phyloP scores from a whole-genome alignment of 2,888 invertebrate genomes.

The Agrochola lychnidis region DNA sequence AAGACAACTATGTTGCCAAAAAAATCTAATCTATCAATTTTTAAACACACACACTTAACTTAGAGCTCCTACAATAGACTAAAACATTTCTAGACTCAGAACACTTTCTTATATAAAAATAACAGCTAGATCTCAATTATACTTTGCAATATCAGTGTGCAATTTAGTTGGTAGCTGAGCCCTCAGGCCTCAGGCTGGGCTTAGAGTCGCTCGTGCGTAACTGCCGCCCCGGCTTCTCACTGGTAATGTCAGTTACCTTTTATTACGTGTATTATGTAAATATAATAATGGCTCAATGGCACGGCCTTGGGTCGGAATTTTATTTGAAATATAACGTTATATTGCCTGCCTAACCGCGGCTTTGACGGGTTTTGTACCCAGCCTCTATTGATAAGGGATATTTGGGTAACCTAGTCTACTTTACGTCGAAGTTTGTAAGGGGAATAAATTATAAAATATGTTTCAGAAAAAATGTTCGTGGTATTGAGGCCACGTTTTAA shows the following conservation, averaged over 20 bases:
- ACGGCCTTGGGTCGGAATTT: constrained; percentile 68
- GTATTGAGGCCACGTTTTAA: constrained; percentile 13
- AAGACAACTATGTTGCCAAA: too few relatives aligned
- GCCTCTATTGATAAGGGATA: constrained; percentile 60
- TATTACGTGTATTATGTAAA: constrained; percentile 74
- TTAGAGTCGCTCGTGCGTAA: constrained; percentile 69
- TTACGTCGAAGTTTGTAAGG: constrained; percentile 25
- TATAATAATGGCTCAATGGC: constrained; percentile 70
- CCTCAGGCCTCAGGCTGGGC: constrained; percentile 31
- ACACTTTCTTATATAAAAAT: not conserved
- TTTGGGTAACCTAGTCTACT: constrained; percentile 39
- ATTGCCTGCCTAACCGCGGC: constrained; percentile 61
- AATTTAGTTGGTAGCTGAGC: constrained; percentile 58
- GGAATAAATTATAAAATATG: constrained; percentile 47
- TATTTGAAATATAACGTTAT: constrained; percentile 70
- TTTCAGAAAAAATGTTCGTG: constrained; percentile 20
- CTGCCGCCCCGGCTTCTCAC: constrained; percentile 60
- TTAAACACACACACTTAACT: not conserved
- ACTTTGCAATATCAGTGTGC: constrained; percentile 53
- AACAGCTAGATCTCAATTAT: constrained; percentile 23
- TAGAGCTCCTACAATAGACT: not conserved
- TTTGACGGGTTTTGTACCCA: constrained; percentile 57
- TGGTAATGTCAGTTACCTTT: constrained; percentile 72
- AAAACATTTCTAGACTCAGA: constrained; percentile 3
- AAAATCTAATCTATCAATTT: not conserved